Evolutionary conservation across 1,140 invertebrate species (phyloP), one percentile per base, ranked within the genome.

Genomic region (Choristoneura fumiferana): DNA sequence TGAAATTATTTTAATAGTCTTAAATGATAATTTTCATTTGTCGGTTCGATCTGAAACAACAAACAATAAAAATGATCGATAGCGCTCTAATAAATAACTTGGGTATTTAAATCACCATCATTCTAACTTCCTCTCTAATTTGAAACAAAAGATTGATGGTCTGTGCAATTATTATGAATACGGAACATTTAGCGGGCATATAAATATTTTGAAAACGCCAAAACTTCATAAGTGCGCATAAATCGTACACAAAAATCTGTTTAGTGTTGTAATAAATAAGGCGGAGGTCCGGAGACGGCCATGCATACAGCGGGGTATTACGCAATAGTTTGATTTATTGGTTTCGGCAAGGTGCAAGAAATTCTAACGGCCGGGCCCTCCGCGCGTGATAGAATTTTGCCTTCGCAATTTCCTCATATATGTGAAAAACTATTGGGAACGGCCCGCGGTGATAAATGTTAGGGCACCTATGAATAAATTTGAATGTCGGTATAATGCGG

Each of bases 301-400:
- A 83, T 85, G 76, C 81, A 85, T 84, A 79, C 61, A 84, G 71
- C 68, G 69, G 71, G 73, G 67, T 72, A 81, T 85, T 85, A 82
- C 77, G 78, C 72, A 84, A 82, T 83, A 81, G 72, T 77, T 76
- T 85, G 82, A 85, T 85, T 85, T 85, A 85, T 85, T 69, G 72
- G 71, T 70, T 74, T 73, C 60, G 74, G 76, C 77, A 85, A 85
- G 81, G 80, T 85, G 82, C 73, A 77, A 69, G 69, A 62, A 66
- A 63, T 71, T 73, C 74, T 77, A 79, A 79, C 74, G 71, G 69
- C 61, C 65, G 57, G 63, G 62, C 78, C 76, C 71, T 75, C 66
- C 34, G 34, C 54, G 58, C 81, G 74, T 78, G 74, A 83, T 79
- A 79, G 74, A 77, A 81, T 86, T 83, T 76, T 38, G 67, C 67